Evolutionary conservation across 1,140 invertebrate species (phyloP), one percentile per base, ranked within the genome.

Genomic region (Scaptomyza pallida): DNA sequence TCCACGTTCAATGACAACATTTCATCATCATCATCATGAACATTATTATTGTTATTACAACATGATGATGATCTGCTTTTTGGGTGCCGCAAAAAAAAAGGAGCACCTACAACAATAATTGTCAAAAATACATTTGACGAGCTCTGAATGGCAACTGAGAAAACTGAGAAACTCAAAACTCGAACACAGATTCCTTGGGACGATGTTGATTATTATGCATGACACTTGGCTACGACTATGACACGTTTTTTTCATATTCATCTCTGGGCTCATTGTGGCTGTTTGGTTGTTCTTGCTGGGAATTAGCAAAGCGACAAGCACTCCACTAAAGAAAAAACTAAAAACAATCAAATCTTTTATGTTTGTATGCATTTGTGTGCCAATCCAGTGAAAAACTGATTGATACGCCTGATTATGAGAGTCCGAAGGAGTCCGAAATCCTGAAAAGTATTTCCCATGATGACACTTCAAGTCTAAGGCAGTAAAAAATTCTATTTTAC

Each of bases 1-100:
- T 88, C 83, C 82, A 88, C 83, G 82, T 88, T 72, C 75, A 86
- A 79, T 63, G 82, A 88, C 83, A 88, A 88, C 82, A 88, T 88
- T 88, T 88, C 82, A 89, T 88, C 82, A 86, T 81, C 81, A 57
- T 76, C 61, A 76, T 75, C 62, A 62, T 67, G 26, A 43, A 52
- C 12, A 59, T 57, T 9, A 59, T 54, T 9, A 51, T 56, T 40
- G 17, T 77, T 61, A 74, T 79, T 54, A 72, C 50, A 63, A 78
- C 59, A 55, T 64, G 23, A 51, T 62, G 43, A 57, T 55, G 37
- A n/a, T 47, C 15, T 45, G 26, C 23, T 48, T 40, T n/a, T 57
- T 48, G 19, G 47, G 50, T 51, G 62, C 51, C 52, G 26, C 41
- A 60, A 67, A 78, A 71, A 60, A 67, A 78, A 71, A 86, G 70